Percentiles rank a stretch among this genome's conserved stretches.
These are phyloP conservation scores for Strigops habroptila DNA, from an alignment of 2,113 vertebrate species.

Conservation along the genomic window DNA sequence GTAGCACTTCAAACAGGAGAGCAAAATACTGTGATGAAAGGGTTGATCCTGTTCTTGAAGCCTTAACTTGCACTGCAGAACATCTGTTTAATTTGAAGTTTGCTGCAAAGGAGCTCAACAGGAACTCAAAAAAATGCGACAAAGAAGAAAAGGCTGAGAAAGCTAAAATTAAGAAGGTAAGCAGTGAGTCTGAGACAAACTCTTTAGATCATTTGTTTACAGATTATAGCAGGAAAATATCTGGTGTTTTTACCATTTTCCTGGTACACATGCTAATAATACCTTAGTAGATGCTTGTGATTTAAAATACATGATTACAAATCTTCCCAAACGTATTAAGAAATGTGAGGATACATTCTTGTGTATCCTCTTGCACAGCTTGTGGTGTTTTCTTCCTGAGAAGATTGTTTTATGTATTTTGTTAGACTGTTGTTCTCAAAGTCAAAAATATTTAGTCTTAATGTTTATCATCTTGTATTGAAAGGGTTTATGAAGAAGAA, in stretches of 20 bases:
- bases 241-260: neutral
- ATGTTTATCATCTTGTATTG: neutral
- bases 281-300: neutral
- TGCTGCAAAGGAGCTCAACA: conserved; percentile 89
- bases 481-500: neutral
- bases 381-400: neutral
- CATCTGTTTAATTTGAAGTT: conserved; percentile 92
- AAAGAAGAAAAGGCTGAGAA: conserved; percentile 94
- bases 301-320: neutral
- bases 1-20: neutral
- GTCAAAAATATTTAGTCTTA: neutral
- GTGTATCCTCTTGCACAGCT: neutral
- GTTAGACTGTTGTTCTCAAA: neutral
- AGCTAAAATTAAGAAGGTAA: conserved; percentile 92
- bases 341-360: neutral
- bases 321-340: neutral
- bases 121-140: conserved; percentile 90
- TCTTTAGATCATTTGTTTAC: neutral
- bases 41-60: neutral
- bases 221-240: neutral
- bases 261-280: neutral
- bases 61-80: conserved; percentile 76
- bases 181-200: neutral
- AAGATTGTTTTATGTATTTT: neutral
- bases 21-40: neutral